Base-by-base conservation (phyloP, 2,797 vertebrate genomes). In the Percopsis omiscomaycus region DNA sequence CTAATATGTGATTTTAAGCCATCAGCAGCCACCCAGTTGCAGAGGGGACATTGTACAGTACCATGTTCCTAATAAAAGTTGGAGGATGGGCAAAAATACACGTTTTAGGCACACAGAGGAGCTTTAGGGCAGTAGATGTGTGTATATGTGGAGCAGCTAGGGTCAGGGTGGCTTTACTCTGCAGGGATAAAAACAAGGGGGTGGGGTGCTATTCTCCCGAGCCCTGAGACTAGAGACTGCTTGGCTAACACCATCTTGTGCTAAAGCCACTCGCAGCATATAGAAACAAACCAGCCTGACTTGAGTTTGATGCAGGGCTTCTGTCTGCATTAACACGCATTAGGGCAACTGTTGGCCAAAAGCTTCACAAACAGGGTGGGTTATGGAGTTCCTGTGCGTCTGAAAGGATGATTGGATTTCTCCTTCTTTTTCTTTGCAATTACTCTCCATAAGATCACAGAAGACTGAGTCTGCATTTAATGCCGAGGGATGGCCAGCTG, bases 401-500 rank as follows among this genome's bases (percentile, higher is more conserved):
- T 16, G n/a, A n/a, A 27, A 46, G 51, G 44, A 47, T 74, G 42
- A 63, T 66, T 67, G 28, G 54, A 56, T 64, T 64, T 48, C 5
- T 50, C 48, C 42, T 10, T 16, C 30, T 61, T 15, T 54, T 62
- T 46, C n/a, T 53, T 22, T 11, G 12, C n/a, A 22, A 22, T 22
- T 22, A 22, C 22, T 9, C 9, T 6, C 37, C 9, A 6, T 6
- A 59, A 71, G 28, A 59, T n/a, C 28, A 13, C 5, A 55, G 37
- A 71, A 55, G 66, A 57, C 42, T 55, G 57, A 60, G 59, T 55
- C 14, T n/a, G 55, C 60, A 69, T 69, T 62, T 59, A 61, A 52
- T 50, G 61, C 78, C 66, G 44, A 67, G 69, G 69, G 59, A 60
- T 60, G 59, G 58, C 56, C 72, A 86, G 77, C 78, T 77, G 79